Base-by-base conservation (phyloP, 2,888 invertebrate species). In the Calliphora vomitoria region DNA sequence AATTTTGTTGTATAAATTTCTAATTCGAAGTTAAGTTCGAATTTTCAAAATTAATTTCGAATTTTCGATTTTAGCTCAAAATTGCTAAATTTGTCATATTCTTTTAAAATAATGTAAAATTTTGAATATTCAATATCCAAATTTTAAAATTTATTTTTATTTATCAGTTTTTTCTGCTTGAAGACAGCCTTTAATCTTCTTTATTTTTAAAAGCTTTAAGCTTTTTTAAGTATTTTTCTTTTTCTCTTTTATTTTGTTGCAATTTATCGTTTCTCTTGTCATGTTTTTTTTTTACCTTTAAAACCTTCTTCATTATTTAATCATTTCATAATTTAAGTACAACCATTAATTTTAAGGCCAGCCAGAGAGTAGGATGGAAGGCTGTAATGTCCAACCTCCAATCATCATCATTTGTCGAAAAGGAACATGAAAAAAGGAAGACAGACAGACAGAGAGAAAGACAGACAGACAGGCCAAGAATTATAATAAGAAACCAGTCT, bases 251-350 rank as follows among this genome's bases (percentile, higher is more conserved):
- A 11, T 47, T 31, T 68, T n/a, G 20, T 47, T 8, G 35, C n/a
- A 41, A 4, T 72, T 53, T 64, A 72, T 62, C 13, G n/a, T 10
- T 18, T 11, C 58, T 50, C 3, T 5, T 47, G 15, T 15, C n/a
- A 35, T 5, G 41, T 10, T 15, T 60, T 13, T 60, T 13, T 35
- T 58, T 47, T 15, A 15, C 10, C 47, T 75, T 38, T 68, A 58
- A 50, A 58, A 41, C 35, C 41, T 44, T 15, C 66, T 68, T 82
- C 82, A 82, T 82, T 82, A 82, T 82, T 75, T 82, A 82, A 82
- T 82, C 74, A 75, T 82, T 82, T 82, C 74, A 82, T 82, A 82
- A 82, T 82, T 82, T 83, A 72, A 83, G 83, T 78, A 66, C 64
- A 72, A 66, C 72, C 84, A 84, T 79, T 79, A 84, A 79, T 79